Evolutionary conservation across 2,113 vertebrate species (phyloP), one percentile per base, ranked within the genome.

Genomic region (Oenanthe melanoleuca): DNA sequence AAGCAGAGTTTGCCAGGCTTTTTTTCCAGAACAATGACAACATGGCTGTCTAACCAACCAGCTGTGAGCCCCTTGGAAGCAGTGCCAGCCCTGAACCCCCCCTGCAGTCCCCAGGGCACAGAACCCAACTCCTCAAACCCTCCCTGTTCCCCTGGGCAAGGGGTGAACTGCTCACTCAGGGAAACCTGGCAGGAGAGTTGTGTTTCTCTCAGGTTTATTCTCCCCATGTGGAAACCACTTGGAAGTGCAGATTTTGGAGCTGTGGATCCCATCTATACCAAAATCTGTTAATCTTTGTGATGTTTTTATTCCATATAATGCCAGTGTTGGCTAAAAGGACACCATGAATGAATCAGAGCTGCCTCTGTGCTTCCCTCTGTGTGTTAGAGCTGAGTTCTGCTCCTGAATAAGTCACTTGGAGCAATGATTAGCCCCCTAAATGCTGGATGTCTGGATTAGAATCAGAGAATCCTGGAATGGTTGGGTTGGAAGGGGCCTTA

Each of bases 1-100:
- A 55, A 34, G 33, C 47, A 59, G 57, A 71, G 31, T 0, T 0
- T 34, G 11, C 28, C 5, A 5, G 19, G 25, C n/a, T n/a, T n/a
- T n/a, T n/a, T n/a, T n/a, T n/a, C n/a, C n/a, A n/a, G n/a, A n/a
- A n/a, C n/a, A n/a, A n/a, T n/a, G n/a, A n/a, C n/a, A n/a, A n/a
- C n/a, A n/a, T n/a, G n/a, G n/a, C 37, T 92, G 22, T 80, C 82
- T 15, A 42, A 59, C 37, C 21, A 56, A 20, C 13, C 31, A 44
- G 11, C n/a, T 38, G 4, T 50, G 42, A 44, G 5, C 15, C 50
- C 29, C 8, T 45, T 13, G 34, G 37, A 47, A 88, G 5, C 31
- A 6, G 11, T 73, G 29, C n/a, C 38, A 70, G 26, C 19, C 21
- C 12, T 28, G 65, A 86, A 70, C 11, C 23, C 37, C 12, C 18